Evolutionary conservation across 1,140 invertebrate genomes (phyloP).

Genomic region (Bombus pyrosoma): DNA sequence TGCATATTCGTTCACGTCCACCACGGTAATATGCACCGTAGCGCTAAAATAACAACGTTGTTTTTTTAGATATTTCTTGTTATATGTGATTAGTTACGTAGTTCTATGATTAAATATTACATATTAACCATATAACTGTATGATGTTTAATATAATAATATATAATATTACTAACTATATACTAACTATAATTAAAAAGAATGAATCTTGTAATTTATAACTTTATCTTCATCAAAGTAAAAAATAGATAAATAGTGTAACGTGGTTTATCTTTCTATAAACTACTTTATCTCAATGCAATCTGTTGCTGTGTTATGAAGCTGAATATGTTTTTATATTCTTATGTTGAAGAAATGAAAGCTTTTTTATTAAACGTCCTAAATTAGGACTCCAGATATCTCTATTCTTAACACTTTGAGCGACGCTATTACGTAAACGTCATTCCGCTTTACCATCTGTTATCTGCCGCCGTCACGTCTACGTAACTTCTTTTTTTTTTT

Average conservation of each 20-base stretch:
- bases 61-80: too few relatives aligned
- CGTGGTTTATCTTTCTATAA: background rate
- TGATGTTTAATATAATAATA: background rate
- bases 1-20: slow-evolving; percentile 97
- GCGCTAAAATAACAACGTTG: slow-evolving; percentile 86
- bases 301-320: background rate
- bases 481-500: too few relatives aligned
- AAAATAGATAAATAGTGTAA: background rate
- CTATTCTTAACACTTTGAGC: background rate
- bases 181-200: background rate
- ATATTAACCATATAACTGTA: background rate
- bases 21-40: slow-evolving; percentile 96
- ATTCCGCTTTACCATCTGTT: too few relatives aligned
- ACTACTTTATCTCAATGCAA: background rate
- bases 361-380: too few relatives aligned
- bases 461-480: too few relatives aligned
- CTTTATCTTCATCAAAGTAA: background rate
- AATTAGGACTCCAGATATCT: background rate
- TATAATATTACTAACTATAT: background rate
- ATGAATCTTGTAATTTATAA: background rate
- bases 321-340: background rate
- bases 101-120: slow-evolving; percentile 20
- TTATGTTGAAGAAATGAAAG: background rate
- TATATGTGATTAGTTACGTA: too few relatives aligned
- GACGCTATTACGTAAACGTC: too few relatives aligned